A percentile compares a stretch with the other conserved stretches of the same genome.
Conservation (phyloP, 1,140 invertebrate genomes). For the Gonioctena quinquepunctata region DNA sequence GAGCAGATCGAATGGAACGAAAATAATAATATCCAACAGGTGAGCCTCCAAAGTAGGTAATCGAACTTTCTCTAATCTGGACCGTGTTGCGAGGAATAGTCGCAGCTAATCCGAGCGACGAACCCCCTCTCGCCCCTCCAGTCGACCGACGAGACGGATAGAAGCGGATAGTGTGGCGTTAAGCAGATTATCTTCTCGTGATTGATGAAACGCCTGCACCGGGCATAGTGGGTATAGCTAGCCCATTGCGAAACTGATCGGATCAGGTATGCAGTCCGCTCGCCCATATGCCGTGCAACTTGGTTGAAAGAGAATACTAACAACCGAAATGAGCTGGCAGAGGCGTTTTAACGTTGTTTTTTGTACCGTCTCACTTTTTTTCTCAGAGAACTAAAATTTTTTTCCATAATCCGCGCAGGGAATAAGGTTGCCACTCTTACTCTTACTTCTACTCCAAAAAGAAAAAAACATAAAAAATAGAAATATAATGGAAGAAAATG, state of each 20-base stretch:
- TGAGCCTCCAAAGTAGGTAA: neutral
- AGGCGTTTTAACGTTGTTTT: too few relatives aligned
- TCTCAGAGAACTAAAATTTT: too few relatives aligned
- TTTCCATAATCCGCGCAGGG: too few relatives aligned
- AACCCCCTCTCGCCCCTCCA: neutral
- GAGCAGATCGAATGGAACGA: too few relatives aligned
- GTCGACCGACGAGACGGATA: conserved; percentile 34
- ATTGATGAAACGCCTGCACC: conserved; percentile 62
- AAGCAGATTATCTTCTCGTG: conserved; percentile 67
- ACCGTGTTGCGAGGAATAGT: neutral
- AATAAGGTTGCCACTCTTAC: too few relatives aligned
- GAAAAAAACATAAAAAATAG: too few relatives aligned
- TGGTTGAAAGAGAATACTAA: neutral
- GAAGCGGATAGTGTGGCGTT: conserved; percentile 60
- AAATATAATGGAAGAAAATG: too few relatives aligned
- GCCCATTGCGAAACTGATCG: conserved; percentile 41
- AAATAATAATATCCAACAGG: neutral
- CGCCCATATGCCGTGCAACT: conserved; percentile 17
- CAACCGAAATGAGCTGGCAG: neutral
- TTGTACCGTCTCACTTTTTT: too few relatives aligned
- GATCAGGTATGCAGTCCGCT: conserved; percentile 28
- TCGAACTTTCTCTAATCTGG: neutral
- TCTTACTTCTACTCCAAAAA: too few relatives aligned
- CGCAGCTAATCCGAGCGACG: conserved; percentile 8
- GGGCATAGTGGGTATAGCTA: conserved; percentile 26